Percentiles rank a stretch among this genome's conserved stretches.
Evolutionary conservation across 2,113 vertebrate species (phyloP).

Genomic region (Panthera tigris): DNA sequence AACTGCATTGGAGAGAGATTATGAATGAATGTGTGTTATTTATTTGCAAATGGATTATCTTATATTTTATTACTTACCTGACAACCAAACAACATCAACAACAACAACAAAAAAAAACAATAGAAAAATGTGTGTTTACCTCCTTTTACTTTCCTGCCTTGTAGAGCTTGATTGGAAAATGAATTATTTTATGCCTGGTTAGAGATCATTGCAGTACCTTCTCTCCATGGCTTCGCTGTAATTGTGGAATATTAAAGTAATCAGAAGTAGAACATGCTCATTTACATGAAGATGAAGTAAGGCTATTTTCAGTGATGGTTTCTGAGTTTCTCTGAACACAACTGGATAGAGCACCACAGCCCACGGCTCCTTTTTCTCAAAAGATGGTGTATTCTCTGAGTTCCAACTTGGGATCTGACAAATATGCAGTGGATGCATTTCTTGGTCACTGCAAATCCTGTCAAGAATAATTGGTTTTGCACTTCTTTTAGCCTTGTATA

Average conservation of each 20-base stretch:
- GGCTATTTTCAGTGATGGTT: background rate
- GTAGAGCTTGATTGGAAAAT: constrained; percentile 28
- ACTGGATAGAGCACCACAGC: background rate
- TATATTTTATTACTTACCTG: background rate
- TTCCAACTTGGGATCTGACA: background rate
- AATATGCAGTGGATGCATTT: background rate
- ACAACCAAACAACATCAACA: background rate
- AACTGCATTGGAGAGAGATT: background rate
- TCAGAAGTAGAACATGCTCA: constrained; percentile 32
- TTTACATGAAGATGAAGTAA: constrained; percentile 4
- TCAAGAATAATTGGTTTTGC: background rate
- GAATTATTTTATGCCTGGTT: background rate
- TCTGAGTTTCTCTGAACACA: background rate
- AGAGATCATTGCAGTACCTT: background rate
- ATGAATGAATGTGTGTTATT: background rate
- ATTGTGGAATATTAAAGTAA: constrained; percentile 26
- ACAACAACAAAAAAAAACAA: background rate
- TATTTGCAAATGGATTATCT: background rate
- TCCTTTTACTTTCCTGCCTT: background rate
- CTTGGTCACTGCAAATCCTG: background rate
- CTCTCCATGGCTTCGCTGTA: background rate
- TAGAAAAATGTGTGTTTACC: background rate
- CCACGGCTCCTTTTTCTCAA: background rate
- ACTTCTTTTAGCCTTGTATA: background rate
- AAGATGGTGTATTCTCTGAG: background rate